These are phyloP conservation scores for Melanerpes formicivorus DNA, from an alignment of 2,113 vertebrate genomes.

Conservation along the genomic window DNA sequence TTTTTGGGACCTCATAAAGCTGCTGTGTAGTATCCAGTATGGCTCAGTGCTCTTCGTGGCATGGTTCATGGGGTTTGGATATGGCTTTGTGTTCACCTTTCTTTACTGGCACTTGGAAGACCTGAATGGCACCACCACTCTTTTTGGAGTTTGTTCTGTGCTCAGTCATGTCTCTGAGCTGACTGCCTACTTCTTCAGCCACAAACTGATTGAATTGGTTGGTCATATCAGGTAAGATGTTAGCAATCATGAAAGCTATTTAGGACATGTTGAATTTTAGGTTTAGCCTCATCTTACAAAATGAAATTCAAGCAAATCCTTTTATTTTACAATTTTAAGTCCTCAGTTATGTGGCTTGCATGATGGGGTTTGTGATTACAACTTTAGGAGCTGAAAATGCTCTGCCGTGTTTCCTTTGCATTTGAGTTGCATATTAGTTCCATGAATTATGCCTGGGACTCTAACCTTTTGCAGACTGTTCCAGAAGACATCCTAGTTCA, in stretches of 20 bases:
- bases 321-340: neutral
- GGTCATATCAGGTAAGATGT: slow-evolving; percentile 92
- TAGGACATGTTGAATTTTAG: neutral
- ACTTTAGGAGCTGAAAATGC: neutral
- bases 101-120: slow-evolving; percentile 98
- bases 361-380: neutral
- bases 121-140: slow-evolving; percentile 91
- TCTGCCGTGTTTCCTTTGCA: neutral
- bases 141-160: slow-evolving; percentile 95
- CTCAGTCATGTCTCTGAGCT: slow-evolving; percentile 94
- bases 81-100: slow-evolving; percentile 98
- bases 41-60: slow-evolving; percentile 94
- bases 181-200: slow-evolving; percentile 95
- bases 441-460: neutral
- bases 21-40: slow-evolving; percentile 93
- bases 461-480: neutral
- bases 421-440: neutral
- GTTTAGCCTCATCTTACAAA: neutral
- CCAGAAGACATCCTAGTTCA: neutral
- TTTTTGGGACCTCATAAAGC: slow-evolving; percentile 87
- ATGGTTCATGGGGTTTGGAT: slow-evolving; percentile 99
- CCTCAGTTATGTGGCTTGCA: neutral
- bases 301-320: neutral
- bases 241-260: neutral
- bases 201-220: slow-evolving; percentile 96